phyloP scores from a whole-genome alignment of 1,140 invertebrate species.

The Drosophila varians region DNA sequence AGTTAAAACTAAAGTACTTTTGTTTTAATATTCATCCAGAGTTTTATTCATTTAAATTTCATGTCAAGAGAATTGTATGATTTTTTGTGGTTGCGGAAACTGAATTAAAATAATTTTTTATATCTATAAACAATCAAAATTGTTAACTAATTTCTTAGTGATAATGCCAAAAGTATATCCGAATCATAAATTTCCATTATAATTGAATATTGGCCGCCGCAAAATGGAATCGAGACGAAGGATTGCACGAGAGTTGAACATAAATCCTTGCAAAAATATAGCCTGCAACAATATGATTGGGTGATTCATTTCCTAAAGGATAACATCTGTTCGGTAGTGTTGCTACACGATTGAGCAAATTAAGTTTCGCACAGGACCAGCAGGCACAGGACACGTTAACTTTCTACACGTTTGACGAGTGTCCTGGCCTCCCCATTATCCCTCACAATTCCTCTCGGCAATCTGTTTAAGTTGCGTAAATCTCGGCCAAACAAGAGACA shows the following conservation, averaged over 20 bases:
- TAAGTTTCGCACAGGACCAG: slow-evolving; percentile 47
- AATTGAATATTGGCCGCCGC: slow-evolving; percentile 52
- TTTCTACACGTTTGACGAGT: slow-evolving; percentile 39
- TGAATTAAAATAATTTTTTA: not conserved
- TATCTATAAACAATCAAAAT: not conserved
- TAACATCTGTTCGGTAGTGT: slow-evolving; percentile 71
- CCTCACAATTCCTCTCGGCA: slow-evolving; percentile 55
- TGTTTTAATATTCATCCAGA: no score
- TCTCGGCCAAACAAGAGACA: slow-evolving; percentile 52
- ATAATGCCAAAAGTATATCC: slow-evolving; percentile 49
- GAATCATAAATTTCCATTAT: slow-evolving; percentile 54
- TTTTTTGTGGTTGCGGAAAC: not conserved
- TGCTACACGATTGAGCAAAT: slow-evolving; percentile 68
- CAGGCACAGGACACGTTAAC: slow-evolving; percentile 29
- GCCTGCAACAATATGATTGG: slow-evolving; percentile 8
- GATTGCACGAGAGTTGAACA: slow-evolving; percentile 3
- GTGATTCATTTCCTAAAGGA: slow-evolving; percentile 65
- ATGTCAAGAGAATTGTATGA: no score
- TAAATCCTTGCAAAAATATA: slow-evolving; percentile 30
- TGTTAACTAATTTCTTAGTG: slow-evolving; percentile 21
- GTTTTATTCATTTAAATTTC: no score
- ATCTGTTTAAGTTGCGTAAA: slow-evolving; percentile 73
- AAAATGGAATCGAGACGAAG: not conserved
- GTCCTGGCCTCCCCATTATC: slow-evolving; percentile 10
- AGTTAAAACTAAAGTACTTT: no score